Evolutionary conservation across 2,113 vertebrate genomes (phyloP), one percentile per base, ranked within the genome.

Genomic region (Pterocles burchelli): DNA sequence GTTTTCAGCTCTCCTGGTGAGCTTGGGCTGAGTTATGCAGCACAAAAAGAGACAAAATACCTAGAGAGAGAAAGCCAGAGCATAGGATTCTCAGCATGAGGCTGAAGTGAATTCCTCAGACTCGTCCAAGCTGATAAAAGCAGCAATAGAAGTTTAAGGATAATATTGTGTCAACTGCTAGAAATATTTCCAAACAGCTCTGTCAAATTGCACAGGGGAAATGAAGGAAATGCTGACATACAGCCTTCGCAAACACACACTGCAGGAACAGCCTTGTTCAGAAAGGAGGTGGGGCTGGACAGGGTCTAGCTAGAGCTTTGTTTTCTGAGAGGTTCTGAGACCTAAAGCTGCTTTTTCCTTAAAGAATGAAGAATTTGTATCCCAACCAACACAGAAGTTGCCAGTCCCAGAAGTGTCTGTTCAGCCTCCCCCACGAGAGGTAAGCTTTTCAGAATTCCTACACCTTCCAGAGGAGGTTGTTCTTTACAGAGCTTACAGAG

Each of bases 311-410:
- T 51, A 5, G 51, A 59, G 41, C 33, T 71, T 59, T 34, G 46
- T 26, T 61, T 72, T 48, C 68, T 9, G 25, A 46, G 36, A 11
- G 29, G 16, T 28, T 81, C 48, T 77, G 11, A 36, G 36, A 46
- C 90, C 81, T 80, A 75, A 41, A 67, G 52, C 66, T 91, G 46
- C 57, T 91, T 90, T 93, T 70, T 41, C 65, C 65, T 72, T 88
- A 15, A 92, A 97, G 96, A 78, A 4, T 49, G 97, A 97, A 96
- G 96, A 95, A 9, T 85, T 97, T 58, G 38, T 92, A 18, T 78
- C 89, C n/a, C 96, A 58, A 58, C 72, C 95, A 49, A 2, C 65
- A 29, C 95, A 95, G 49, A 84, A 90, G 24, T 15, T 88, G 38
- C 78, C 94, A 3, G 46, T 54, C 79, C 48, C 95, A 10, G 90